phyloP scores from a whole-genome alignment of 53 echinoderm and acorn worm genomes.

The Mesocentrotus franciscanus region DNA sequence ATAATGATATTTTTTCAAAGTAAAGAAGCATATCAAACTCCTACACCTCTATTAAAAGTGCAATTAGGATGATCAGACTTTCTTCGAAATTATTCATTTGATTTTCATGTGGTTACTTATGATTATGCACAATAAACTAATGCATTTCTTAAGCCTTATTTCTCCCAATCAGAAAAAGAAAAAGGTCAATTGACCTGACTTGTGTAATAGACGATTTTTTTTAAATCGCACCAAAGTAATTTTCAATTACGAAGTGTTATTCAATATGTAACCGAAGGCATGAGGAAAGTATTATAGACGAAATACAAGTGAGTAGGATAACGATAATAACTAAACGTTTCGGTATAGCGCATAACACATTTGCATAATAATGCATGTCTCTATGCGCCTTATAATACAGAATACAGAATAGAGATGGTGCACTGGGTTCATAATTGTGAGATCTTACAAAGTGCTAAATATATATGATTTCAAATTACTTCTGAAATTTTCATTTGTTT shows the following conservation, averaged over 20 bases:
- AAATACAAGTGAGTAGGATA: too few species aligned
- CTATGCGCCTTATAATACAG: too few species aligned
- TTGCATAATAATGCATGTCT: too few species aligned
- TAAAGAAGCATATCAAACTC: neutral
- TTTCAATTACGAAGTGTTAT: neutral
- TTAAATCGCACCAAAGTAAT: neutral
- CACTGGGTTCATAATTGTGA: too few species aligned
- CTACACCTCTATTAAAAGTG: neutral
- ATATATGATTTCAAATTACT: too few species aligned
- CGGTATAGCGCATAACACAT: too few species aligned
- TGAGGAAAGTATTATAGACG: too few species aligned
- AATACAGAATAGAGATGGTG: too few species aligned
- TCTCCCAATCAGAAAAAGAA: neutral
- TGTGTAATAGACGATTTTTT: neutral
- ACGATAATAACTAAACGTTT: too few species aligned
- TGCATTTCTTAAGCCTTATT: neutral
- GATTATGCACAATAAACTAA: neutral
- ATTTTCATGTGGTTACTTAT: neutral
- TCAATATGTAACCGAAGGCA: neutral
- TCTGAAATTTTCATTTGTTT: too few species aligned
- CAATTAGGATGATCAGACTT: neutral
- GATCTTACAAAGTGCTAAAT: too few species aligned
- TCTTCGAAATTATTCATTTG: neutral
- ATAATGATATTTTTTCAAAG: neutral
- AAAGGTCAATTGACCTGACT: neutral